These are phyloP conservation scores for Petrolisthes manimaculis DNA, from an alignment of 2,888 invertebrate species.

Conservation along the genomic window DNA sequence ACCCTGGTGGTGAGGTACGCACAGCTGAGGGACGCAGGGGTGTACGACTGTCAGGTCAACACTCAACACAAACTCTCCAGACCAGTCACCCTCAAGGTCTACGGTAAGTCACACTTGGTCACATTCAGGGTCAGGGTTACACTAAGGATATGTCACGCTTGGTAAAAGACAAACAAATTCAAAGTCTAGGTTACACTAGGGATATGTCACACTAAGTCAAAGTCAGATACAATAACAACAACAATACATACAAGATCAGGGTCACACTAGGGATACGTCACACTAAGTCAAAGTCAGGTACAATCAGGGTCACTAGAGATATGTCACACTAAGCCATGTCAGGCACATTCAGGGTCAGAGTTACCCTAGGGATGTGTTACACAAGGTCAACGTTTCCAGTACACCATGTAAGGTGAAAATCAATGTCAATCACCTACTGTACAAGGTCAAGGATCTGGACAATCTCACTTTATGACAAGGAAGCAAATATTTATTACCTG, in stretches of 20 bases:
- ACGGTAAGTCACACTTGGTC: conserved; percentile 35
- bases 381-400: too few species aligned
- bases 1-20: conserved; percentile 51
- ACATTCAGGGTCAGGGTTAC: neutral
- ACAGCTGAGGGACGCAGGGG: conserved; percentile 51
- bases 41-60: conserved; percentile 61
- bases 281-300: neutral
- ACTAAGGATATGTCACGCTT: neutral
- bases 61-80: conserved; percentile 53
- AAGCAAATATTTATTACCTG: too few species aligned
- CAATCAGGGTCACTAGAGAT: too few species aligned
- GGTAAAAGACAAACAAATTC: neutral
- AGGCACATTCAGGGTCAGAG: too few species aligned
- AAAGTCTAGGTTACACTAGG: neutral
- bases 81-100: conserved; percentile 47
- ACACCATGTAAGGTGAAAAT: too few species aligned
- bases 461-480: too few species aligned
- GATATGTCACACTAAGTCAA: neutral
- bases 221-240: neutral
- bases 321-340: too few species aligned
- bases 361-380: too few species aligned
- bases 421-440: too few species aligned
- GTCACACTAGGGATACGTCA: too few species aligned
- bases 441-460: too few species aligned
- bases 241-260: too few species aligned